phyloP scores from a whole-genome alignment of 2,797 vertebrate species.

The Oreochromis mossambicus region DNA sequence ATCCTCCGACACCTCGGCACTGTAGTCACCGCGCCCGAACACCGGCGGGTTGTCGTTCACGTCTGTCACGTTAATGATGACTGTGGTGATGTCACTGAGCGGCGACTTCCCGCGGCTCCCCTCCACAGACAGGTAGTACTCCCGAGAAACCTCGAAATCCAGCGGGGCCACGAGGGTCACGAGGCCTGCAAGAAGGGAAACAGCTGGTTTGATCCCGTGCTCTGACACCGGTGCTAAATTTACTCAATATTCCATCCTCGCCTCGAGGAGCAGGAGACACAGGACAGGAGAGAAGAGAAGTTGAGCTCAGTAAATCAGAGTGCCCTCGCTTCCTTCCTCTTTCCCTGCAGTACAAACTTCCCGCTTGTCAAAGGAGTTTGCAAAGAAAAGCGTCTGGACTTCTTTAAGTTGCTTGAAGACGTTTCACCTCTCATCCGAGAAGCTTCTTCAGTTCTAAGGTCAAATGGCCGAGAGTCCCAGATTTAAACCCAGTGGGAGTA shows the following conservation, averaged over 20 bases:
- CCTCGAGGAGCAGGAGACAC: background rate
- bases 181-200: constrained; percentile 29
- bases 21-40: constrained; percentile 81
- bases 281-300: background rate
- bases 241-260: background rate
- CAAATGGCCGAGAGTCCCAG: too few species aligned
- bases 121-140: constrained; percentile 89
- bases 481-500: too few species aligned
- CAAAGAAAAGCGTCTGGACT: too few species aligned
- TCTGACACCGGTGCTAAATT: background rate
- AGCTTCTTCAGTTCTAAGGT: too few species aligned
- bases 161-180: constrained; percentile 80
- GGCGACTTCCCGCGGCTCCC: constrained; percentile 83
- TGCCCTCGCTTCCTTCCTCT: background rate
- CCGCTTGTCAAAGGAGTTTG: too few species aligned
- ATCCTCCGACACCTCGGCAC: constrained; percentile 80
- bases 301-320: background rate
- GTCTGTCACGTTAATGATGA: constrained; percentile 90
- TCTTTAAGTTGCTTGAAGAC: too few species aligned
- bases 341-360: background rate
- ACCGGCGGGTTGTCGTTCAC: constrained; percentile 88
- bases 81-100: constrained; percentile 83
- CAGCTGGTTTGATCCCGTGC: background rate
- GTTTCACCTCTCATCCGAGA: too few species aligned
- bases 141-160: constrained; percentile 85